phyloP scores from a whole-genome alignment of 2,888 invertebrate species.

The Aspidiotus rigidus region DNA sequence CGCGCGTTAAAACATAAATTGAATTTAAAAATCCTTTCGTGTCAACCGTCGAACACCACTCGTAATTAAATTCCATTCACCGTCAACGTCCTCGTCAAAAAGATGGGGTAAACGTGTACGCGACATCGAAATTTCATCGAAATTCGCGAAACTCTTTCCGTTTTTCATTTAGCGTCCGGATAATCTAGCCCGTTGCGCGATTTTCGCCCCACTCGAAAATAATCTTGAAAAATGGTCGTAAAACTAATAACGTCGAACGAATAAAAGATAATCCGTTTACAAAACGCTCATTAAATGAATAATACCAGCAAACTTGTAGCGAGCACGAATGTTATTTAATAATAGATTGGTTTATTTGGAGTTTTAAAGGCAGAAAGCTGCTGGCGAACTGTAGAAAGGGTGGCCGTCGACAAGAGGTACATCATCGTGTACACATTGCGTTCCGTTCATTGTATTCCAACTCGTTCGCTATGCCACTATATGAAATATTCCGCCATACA shows the following conservation, averaged over 20 bases:
- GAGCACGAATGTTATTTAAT: constrained; percentile 31
- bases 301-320: constrained; percentile 28
- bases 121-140: constrained; percentile 7
- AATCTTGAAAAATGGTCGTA: constrained; percentile 20
- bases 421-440: not conserved
- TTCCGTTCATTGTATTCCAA: not conserved
- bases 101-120: not conserved
- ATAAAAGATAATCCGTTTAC: constrained; percentile 31
- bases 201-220: constrained; percentile 11
- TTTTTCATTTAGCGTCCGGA: too few species aligned
- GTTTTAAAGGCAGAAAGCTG: constrained; percentile 7
- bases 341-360: constrained; percentile 31
- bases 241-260: constrained; percentile 28
- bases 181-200: not conserved
- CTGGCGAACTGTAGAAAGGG: not conserved
- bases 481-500: not conserved
- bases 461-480: not conserved
- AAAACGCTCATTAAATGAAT: constrained; percentile 32
- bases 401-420: not conserved
- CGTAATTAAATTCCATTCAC: too few species aligned
- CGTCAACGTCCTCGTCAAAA: too few species aligned
- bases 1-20: too few species aligned
- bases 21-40: too few species aligned
- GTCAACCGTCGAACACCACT: too few species aligned
- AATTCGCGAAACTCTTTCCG: not conserved